Percentiles rank a stretch among this genome's conserved stretches.
Evolutionary conservation across 2,797 vertebrate genomes (phyloP).

Genomic region (Allobates femoralis): DNA sequence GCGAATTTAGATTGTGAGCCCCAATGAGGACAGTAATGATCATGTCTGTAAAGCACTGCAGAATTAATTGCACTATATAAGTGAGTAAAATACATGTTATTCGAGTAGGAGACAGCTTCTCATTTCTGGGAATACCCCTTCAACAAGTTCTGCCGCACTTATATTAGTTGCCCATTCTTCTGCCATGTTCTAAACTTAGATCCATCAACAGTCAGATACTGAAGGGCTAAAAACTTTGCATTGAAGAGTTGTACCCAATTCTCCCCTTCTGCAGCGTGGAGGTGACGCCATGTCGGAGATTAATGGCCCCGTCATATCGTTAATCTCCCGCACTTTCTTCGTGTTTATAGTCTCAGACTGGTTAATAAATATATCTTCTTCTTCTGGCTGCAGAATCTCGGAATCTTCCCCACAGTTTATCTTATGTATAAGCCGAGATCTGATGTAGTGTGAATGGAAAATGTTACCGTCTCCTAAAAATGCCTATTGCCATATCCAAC

Average conservation of each 20-base stretch:
- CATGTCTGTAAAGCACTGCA: too few species aligned
- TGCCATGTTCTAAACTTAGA: too few species aligned
- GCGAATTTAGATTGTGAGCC: too few species aligned
- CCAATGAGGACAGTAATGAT: too few species aligned
- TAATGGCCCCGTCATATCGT: conserved; percentile 9
- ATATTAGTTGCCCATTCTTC: too few species aligned
- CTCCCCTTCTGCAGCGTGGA: not conserved
- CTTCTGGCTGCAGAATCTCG: conserved; percentile 29
- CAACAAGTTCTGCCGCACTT: too few species aligned
- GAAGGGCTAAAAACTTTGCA: not conserved
- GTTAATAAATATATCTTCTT: conserved; percentile 46
- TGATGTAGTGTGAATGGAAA: conserved; percentile 40
- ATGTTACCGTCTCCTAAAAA: conserved; percentile 33
- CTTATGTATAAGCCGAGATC: conserved; percentile 34
- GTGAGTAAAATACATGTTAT: too few species aligned
- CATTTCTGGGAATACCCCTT: too few species aligned
- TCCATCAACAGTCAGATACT: too few species aligned
- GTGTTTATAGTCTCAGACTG: conserved; percentile 27
- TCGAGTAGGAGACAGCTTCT: too few species aligned
- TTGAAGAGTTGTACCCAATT: too few species aligned
- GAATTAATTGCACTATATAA: too few species aligned
- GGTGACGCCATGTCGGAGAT: not conserved
- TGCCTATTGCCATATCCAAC: not conserved
- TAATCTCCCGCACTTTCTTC: conserved; percentile 33
- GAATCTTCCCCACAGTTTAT: conserved; percentile 36